These are phyloP conservation scores for Pteria penguin DNA, from an alignment of 2,888 invertebrate genomes.

Conservation along the genomic window DNA sequence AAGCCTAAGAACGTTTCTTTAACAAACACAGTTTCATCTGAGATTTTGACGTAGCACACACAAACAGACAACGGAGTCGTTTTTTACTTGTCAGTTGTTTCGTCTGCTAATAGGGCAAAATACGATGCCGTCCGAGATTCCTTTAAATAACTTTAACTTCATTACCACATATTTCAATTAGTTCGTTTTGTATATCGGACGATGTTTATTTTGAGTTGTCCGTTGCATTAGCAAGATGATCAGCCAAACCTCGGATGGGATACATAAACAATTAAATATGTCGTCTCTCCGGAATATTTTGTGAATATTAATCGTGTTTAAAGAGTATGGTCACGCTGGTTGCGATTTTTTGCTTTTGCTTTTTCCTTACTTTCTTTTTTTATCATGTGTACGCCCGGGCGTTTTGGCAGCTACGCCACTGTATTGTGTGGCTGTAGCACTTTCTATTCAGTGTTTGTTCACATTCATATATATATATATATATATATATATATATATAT, in stretches of 20 bases:
- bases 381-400: no score
- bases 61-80: constrained; percentile 11
- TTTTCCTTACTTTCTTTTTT: no score
- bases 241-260: neutral
- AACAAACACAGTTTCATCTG: neutral
- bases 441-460: no score
- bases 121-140: neutral
- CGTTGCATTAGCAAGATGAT: constrained; percentile 1
- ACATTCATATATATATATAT: no score
- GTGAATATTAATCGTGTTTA: no score
- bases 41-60: constrained; percentile 7
- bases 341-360: no score
- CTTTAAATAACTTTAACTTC: neutral
- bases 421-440: no score
- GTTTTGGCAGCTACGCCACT: no score
- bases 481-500: no score
- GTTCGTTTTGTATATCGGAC: constrained; percentile 19
- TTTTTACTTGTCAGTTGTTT: constrained; percentile 9
- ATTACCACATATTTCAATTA: constrained; percentile 8
- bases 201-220: constrained; percentile 1
- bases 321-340: no score
- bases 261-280: no score
- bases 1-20: constrained; percentile 16
- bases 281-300: no score
- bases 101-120: constrained; percentile 22